Evolutionary conservation across 2,113 vertebrate genomes (phyloP).

Genomic region (Setophaga coronata): DNA sequence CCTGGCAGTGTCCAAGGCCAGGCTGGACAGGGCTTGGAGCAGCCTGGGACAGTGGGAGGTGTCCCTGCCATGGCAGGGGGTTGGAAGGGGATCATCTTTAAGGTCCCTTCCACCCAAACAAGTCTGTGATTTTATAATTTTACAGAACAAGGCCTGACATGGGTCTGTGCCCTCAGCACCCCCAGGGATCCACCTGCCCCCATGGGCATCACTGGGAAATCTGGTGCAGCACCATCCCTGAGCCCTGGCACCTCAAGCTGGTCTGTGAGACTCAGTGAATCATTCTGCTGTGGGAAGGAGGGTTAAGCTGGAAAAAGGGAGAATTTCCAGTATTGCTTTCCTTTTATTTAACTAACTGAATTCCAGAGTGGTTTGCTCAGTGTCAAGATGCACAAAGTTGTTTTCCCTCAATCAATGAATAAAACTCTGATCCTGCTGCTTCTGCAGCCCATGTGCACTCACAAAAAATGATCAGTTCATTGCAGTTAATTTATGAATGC

Average conservation of each 20-base stretch:
- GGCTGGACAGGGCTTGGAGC: not conserved
- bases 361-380: not conserved
- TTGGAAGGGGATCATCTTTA: not conserved
- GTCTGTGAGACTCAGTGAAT: not conserved
- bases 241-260: not conserved
- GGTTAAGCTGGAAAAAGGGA: not conserved
- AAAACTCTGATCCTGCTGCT: not conserved
- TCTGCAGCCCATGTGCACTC: not conserved
- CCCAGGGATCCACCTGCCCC: not conserved
- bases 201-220: not conserved
- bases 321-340: not conserved
- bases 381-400: not conserved
- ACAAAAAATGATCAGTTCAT: not conserved
- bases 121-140: not conserved
- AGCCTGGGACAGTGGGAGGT: not conserved
- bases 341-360: not conserved
- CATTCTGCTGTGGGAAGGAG: not conserved
- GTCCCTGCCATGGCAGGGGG: not conserved
- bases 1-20: not conserved
- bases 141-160: rapidly evolving
- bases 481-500: not conserved
- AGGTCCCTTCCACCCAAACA: not conserved
- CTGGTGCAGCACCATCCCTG: not conserved
- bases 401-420: not conserved
- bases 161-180: not conserved